These are phyloP conservation scores for Paramacrobiotus metropolitanus DNA, from an alignment of 1,140 invertebrate genomes.

Conservation along the genomic window DNA sequence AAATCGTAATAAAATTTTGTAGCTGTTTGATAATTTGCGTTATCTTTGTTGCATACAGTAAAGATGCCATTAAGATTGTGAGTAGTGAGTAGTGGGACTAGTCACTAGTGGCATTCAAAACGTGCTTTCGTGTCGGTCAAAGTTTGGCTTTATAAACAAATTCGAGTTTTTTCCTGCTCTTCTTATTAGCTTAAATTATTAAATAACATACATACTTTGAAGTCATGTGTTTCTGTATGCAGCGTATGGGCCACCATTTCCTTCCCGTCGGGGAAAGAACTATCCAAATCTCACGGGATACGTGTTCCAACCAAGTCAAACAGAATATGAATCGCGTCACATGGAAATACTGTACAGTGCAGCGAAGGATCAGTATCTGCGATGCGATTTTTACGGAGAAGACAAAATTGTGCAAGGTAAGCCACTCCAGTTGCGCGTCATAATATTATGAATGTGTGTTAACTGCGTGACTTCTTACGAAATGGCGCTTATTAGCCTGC, in stretches of 20 bases:
- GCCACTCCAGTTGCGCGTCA: not conserved
- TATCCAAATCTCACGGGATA: not conserved
- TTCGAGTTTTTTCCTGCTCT: no score
- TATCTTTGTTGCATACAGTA: no score
- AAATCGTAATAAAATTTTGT: no score
- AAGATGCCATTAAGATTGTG: no score
- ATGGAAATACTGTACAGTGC: slow-evolving; percentile 1
- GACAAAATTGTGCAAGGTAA: slow-evolving; percentile 3
- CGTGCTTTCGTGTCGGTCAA: no score
- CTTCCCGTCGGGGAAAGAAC: not conserved
- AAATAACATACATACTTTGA: no score
- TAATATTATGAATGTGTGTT: not conserved
- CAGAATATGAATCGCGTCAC: not conserved
- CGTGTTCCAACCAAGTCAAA: not conserved
- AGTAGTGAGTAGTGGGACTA: not conserved
- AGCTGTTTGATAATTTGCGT: no score
- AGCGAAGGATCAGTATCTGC: not conserved
- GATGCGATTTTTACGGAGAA: not conserved
- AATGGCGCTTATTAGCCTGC: no score
- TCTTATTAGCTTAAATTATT: not conserved
- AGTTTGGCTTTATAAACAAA: no score
- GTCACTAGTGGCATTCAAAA: no score
- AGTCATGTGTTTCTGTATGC: not conserved
- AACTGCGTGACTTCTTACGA: no score
- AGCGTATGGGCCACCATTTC: slow-evolving; percentile 2